These are phyloP conservation scores for Luffia ferchaultella DNA, from an alignment of 2,888 invertebrate genomes.

Conservation along the genomic window DNA sequence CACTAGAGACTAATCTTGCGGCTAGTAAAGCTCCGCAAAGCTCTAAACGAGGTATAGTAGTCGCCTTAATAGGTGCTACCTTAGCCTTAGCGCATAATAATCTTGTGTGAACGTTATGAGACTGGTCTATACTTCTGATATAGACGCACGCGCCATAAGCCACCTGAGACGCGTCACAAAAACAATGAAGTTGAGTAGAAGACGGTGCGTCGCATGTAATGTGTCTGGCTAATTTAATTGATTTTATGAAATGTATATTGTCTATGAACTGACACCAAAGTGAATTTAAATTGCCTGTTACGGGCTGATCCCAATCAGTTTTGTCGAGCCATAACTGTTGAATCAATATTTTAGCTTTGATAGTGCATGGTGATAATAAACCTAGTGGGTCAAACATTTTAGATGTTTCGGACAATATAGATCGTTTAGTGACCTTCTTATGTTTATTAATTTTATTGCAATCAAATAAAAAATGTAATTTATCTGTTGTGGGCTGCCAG, in stretches of 20 bases:
- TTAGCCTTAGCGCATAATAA: neutral
- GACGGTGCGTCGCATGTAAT: neutral
- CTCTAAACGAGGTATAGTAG: neutral
- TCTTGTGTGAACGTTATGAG: neutral
- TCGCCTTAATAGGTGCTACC: neutral
- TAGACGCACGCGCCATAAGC: neutral
- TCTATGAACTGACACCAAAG: too few species aligned
- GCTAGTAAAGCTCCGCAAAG: neutral
- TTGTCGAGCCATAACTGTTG: constrained; percentile 13
- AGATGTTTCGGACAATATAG: neutral
- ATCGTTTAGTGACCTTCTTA: neutral
- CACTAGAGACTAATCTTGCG: neutral
- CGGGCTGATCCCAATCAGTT: too few species aligned
- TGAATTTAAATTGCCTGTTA: too few species aligned
- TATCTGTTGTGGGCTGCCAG: neutral
- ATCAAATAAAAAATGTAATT: too few species aligned
- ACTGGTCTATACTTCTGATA: neutral
- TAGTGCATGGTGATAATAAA: neutral
- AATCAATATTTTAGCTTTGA: constrained; percentile 9
- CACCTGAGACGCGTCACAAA: neutral
- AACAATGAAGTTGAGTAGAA: neutral
- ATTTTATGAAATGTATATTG: too few species aligned
- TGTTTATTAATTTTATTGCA: too few species aligned
- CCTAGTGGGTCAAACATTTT: neutral
- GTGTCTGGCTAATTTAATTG: too few species aligned